These are phyloP conservation scores for Drosophila orosa DNA, from an alignment of 1,140 invertebrate genomes.

Conservation along the genomic window DNA sequence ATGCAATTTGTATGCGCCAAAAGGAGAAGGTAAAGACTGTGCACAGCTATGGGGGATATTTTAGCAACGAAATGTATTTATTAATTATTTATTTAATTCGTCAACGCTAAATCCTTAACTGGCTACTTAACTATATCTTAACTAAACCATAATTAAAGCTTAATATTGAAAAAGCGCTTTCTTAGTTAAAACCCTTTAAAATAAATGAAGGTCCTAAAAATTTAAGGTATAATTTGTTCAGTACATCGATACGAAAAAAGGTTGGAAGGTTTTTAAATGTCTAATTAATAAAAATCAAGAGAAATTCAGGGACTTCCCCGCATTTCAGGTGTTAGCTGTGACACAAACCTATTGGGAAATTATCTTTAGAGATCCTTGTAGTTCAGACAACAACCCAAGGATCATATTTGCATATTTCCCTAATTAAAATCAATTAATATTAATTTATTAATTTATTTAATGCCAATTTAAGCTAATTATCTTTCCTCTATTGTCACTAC, in stretches of 20 bases:
- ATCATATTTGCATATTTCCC: neutral
- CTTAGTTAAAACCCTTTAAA: too few relatives aligned
- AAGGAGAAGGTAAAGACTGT: constrained; percentile 25
- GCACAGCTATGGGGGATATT: constrained; percentile 4
- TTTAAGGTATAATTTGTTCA: too few relatives aligned
- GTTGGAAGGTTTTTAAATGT: too few relatives aligned
- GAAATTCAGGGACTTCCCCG: neutral
- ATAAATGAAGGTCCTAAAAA: too few relatives aligned
- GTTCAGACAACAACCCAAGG: neutral
- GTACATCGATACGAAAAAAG: too few relatives aligned
- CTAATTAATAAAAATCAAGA: neutral
- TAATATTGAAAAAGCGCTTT: too few relatives aligned
- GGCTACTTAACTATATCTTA: too few relatives aligned
- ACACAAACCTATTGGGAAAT: neutral
- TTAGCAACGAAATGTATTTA: neutral
- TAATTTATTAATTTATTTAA: neutral
- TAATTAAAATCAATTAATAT: neutral
- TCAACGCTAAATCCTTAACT: too few relatives aligned
- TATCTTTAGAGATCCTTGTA: neutral
- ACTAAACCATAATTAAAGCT: too few relatives aligned
- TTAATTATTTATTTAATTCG: neutral
- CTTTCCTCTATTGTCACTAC: neutral
- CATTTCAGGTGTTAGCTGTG: neutral
- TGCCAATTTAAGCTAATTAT: constrained; percentile 6
- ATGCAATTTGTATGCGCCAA: constrained; percentile 63